Evolutionary conservation across 2,113 vertebrate species (phyloP), one percentile per base, ranked within the genome.

Genomic region (Pungitius pungitius): DNA sequence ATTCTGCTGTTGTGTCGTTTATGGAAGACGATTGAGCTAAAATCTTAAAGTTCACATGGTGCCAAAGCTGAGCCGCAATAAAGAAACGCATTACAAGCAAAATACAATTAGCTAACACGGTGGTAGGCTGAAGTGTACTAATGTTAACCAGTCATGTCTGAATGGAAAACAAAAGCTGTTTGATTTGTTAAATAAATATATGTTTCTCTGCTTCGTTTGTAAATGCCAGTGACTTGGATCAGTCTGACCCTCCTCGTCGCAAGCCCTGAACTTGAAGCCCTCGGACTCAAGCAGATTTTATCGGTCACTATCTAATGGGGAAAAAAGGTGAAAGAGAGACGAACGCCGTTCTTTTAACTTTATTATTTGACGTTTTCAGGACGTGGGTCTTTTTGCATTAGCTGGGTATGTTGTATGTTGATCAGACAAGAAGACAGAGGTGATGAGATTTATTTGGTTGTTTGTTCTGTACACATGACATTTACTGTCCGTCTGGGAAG

Each of bases 271-370:
- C 61, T 47, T 52, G 24, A 35, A 2, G 39, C n/a, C 12, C 20
- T 35, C 24, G 64, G 58, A 80, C 67, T 35, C 6, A 43, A 75
- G 59, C 42, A 42, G 74, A 83, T 80, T 60, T 80, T 26, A 35
- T 69, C 49, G 52, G 30, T 75, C 73, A 43, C 42, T 47, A 73
- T 78, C 67, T 81, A 63, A 83, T 78, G 37, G 39, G 12, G 12
- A 1, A 71, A 51, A 0, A 18, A 30, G 20, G 15, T 18, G 24
- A 27, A 73, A 69, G 62, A 80, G 24, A 75, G 37, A 33, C 47
- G n/a, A 71, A 30, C 11, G 0, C 26, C 76, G 54, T 73, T 69
- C 60, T 35, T n/a, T 15, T 9, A 7, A 30, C 22, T n/a, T n/a
- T 20, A 52, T 15, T 24, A 37, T 66, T 14, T 15, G 30, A 69